phyloP scores from a whole-genome alignment of 1,140 invertebrate species.

The Hylaeus anthracinus region DNA sequence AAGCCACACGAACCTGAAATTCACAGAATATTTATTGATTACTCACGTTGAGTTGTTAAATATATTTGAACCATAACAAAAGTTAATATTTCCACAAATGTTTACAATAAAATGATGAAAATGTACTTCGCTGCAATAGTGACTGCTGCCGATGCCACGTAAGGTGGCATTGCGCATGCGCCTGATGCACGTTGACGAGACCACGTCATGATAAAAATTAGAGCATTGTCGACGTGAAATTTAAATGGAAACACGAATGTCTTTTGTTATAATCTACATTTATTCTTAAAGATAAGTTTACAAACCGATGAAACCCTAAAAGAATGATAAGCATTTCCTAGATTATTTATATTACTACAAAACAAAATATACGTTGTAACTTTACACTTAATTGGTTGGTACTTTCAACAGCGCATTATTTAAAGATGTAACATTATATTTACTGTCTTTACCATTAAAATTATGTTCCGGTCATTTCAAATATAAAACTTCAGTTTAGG shows the following conservation, averaged over 20 bases:
- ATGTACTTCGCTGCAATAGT: slow-evolving; percentile 72
- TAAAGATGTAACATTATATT: slow-evolving; percentile 9
- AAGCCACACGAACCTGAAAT: neutral
- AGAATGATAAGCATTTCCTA: neutral
- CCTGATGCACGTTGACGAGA: slow-evolving; percentile 67
- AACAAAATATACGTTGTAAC: neutral
- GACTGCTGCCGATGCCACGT: slow-evolving; percentile 82
- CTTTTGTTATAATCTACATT: neutral
- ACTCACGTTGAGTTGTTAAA: slow-evolving; percentile 70
- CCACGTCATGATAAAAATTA: slow-evolving; percentile 72
- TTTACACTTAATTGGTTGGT: slow-evolving; percentile 30
- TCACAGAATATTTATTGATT: neutral
- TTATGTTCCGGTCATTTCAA: neutral
- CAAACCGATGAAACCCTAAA: neutral
- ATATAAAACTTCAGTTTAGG: too few species aligned
- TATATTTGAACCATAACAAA: slow-evolving; percentile 77
- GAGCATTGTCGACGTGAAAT: slow-evolving; percentile 29
- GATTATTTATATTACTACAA: neutral
- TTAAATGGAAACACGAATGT: neutral
- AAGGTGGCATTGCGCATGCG: slow-evolving; percentile 83
- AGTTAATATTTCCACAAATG: slow-evolving; percentile 69
- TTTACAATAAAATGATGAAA: slow-evolving; percentile 76
- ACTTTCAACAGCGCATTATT: neutral
- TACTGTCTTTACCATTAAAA: neutral
- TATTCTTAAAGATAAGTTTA: neutral